phyloP scores from a whole-genome alignment of 2,113 vertebrate species.

The Nerophis ophidion region DNA sequence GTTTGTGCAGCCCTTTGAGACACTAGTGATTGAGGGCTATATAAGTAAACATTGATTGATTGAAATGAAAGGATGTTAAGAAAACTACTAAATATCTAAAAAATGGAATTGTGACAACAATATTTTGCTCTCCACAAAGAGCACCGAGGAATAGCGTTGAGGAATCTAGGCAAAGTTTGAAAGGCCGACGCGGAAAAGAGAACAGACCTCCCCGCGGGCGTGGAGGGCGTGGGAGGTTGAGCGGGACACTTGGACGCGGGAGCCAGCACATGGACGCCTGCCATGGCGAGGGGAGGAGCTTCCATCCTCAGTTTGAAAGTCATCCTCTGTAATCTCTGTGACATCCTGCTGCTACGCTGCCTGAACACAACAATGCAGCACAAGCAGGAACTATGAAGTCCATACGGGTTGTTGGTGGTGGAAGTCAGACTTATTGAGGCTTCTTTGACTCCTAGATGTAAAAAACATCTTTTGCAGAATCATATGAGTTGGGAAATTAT shows the following conservation, averaged over 20 bases:
- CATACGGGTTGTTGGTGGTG: slow-evolving; percentile 40
- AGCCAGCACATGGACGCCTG: slow-evolving; percentile 38
- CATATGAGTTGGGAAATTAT: too few relatives aligned
- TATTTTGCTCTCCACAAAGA: not conserved
- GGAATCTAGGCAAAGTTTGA: slow-evolving; percentile 6
- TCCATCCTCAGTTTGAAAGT: slow-evolving; percentile 37
- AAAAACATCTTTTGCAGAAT: too few relatives aligned
- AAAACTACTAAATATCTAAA: not conserved
- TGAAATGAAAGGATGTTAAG: not conserved
- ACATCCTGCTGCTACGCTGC: slow-evolving; percentile 42
- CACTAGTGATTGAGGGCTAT: too few relatives aligned
- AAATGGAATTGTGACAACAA: not conserved
- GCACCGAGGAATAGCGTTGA: too few relatives aligned
- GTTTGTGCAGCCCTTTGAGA: too few relatives aligned
- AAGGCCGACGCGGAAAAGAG: slow-evolving; percentile 1
- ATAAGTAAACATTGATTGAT: too few relatives aligned
- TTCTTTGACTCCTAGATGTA: too few relatives aligned
- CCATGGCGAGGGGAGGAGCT: slow-evolving; percentile 37
- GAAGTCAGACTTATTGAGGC: slow-evolving; percentile 29
- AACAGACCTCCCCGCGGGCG: slow-evolving; percentile 3
- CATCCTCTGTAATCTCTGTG: slow-evolving; percentile 51
- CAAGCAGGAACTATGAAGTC: slow-evolving; percentile 36
- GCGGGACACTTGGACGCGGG: slow-evolving; percentile 1
- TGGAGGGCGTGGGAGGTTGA: slow-evolving; percentile 6
- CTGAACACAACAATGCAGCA: slow-evolving; percentile 35